phyloP scores from a whole-genome alignment of 1,140 invertebrate species.

The Laupala kohalensis region DNA sequence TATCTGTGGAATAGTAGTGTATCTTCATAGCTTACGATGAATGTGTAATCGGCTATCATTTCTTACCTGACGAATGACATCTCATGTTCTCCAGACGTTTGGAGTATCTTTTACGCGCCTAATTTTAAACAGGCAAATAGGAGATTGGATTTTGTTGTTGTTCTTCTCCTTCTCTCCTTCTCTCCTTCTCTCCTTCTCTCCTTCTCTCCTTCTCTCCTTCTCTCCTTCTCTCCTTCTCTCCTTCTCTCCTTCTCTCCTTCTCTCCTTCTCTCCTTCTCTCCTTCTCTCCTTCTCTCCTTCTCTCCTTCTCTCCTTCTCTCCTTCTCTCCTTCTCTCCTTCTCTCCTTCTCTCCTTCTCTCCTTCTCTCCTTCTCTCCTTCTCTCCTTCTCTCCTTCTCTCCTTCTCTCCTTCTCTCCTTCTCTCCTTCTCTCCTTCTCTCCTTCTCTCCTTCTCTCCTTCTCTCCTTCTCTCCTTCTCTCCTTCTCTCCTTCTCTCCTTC shows the following conservation, averaged over 20 bases:
- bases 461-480: too few relatives aligned
- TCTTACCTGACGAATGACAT: too few relatives aligned
- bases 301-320: background rate
- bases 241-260: background rate
- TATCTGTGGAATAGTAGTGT: too few relatives aligned
- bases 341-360: background rate
- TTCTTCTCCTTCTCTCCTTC: background rate
- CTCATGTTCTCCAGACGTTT: too few relatives aligned
- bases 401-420: background rate
- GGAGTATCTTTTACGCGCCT: too few relatives aligned
- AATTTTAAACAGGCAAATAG: too few relatives aligned
- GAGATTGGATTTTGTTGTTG: background rate
- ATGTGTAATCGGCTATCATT: too few relatives aligned
- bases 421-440: background rate
- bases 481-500: too few relatives aligned
- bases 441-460: too few relatives aligned
- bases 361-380: background rate
- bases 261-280: background rate
- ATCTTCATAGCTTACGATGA: too few relatives aligned
- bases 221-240: background rate
- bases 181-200: background rate
- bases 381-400: background rate
- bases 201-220: background rate
- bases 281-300: background rate
- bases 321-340: background rate